These are phyloP conservation scores for Syngnathus typhle DNA, from an alignment of 2,113 vertebrate species.

Conservation along the genomic window DNA sequence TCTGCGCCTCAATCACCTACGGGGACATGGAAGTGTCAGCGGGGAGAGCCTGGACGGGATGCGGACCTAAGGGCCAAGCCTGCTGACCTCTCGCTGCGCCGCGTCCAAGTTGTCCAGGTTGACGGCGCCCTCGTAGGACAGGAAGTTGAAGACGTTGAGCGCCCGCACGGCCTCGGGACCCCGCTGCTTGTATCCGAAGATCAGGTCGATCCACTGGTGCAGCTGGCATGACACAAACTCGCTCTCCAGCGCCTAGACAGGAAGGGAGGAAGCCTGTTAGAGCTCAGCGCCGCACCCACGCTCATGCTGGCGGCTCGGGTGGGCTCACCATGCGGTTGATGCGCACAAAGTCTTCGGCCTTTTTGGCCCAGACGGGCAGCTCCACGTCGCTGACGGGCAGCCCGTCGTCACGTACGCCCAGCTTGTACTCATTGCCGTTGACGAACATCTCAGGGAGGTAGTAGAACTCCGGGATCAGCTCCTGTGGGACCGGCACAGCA, in stretches of 20 bases:
- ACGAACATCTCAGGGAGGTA: conserved; percentile 99
- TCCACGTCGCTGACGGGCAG: conserved; percentile 85
- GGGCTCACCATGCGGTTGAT: conserved; percentile 95
- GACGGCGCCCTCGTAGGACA: conserved; percentile 93
- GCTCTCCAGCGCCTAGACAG: conserved; percentile 85
- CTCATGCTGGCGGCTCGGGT: too few species aligned
- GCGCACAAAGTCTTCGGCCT: conserved; percentile 96
- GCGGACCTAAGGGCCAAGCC: conserved; percentile 66
- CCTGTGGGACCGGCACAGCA: conserved; percentile 62
- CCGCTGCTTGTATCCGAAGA: conserved; percentile 97
- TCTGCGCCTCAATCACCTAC: conserved; percentile 91
- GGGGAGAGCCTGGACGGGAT: background rate
- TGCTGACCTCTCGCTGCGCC: conserved; percentile 90
- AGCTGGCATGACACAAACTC: conserved; percentile 98
- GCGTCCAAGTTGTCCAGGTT: conserved; percentile 86
- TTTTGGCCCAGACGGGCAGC: conserved; percentile 93
- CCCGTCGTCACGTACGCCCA: conserved; percentile 86
- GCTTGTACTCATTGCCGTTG: conserved; percentile 90
- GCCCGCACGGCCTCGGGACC: conserved; percentile 92
- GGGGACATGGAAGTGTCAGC: background rate
- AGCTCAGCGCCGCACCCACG: too few species aligned
- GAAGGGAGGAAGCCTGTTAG: background rate
- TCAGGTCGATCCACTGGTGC: conserved; percentile 98
- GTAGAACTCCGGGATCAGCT: conserved; percentile 98
- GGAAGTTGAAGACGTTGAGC: conserved; percentile 93